Evolutionary conservation across 1,140 invertebrate species (phyloP), one percentile per base, ranked within the genome.

Genomic region (Oreohelix idahoensis): DNA sequence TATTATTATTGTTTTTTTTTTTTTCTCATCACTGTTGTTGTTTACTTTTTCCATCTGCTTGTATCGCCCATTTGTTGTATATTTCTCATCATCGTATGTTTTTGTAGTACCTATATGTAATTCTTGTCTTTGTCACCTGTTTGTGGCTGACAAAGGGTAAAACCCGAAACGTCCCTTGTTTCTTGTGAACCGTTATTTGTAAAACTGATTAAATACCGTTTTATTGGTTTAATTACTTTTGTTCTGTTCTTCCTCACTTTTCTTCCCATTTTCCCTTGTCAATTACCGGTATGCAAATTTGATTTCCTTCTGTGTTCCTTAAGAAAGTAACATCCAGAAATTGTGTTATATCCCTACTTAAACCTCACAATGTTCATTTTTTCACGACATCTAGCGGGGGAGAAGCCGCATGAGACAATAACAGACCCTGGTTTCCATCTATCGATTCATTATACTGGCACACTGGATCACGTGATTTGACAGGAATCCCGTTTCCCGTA

Each of bases 401-500:
- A 11, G 29, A 76, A 49, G 15, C 63, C 1, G 63, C 63, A 29
- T 32, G 29, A 58, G 63, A 5, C 63, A 66, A 66, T 66, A 32
- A 73, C 74, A 32, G 42, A 4, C 13, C 17, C 74, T 76, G 74
- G 26, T 51, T 51, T 76, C 32, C 53, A 53, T 79, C 77, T 66
- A 36, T 1, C 39, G 53, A 66, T 36, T 49, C 77, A 79, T 63
- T 76, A 66, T 32, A 20, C 53, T 66, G 11, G 32, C 53, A 69
- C 1, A 66, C 1, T 39, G 38, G 26, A 66, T 79, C 77, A 79
- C 77, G 77, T 66, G 58, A 66, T 63, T 42, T 66, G 77, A 69
- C 77, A 66, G 32, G 77, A 66, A 38, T 58, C 23, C 26, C 11
- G 51, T 42, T 66, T 36, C 77, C 77, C 66, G 77, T 66, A 51